A percentile compares a stretch with the other conserved stretches of the same genome.
Conservation (phyloP, 2,797 vertebrate species). For the Acipenser oxyrinchus region DNA sequence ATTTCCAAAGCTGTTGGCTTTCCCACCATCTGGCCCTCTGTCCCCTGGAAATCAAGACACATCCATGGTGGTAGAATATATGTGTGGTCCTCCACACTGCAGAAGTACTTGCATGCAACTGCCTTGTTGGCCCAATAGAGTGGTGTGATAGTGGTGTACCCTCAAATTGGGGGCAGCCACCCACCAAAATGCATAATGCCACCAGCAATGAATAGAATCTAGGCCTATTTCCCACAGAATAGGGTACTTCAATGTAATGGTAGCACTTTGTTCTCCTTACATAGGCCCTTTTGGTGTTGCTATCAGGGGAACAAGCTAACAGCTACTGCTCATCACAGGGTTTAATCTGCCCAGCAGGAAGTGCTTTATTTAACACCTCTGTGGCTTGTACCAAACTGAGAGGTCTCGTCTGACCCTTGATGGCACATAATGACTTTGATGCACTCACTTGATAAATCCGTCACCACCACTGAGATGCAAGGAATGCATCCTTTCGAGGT, state of each 20-base stretch:
- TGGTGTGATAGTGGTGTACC: not conserved
- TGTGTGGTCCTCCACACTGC: conserved; percentile 10
- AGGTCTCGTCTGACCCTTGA: not conserved
- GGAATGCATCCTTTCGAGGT: not conserved
- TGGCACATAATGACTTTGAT: conserved; percentile 6
- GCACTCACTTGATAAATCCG: not conserved
- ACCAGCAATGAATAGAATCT: not conserved
- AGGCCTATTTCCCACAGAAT: not conserved
- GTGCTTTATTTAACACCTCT: conserved; percentile 11
- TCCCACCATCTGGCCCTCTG: conserved; percentile 15
- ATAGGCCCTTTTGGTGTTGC: conserved; percentile 10
- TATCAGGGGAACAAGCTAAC: not conserved
- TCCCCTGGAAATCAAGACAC: not conserved
- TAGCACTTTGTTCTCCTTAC: not conserved
- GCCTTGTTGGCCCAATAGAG: not conserved
- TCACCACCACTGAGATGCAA: conserved; percentile 4
- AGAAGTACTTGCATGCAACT: not conserved
- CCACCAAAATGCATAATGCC: too few species aligned
- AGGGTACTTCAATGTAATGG: not conserved
- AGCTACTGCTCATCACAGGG: too few species aligned
- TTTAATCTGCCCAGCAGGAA: not conserved
- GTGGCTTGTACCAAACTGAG: not conserved
- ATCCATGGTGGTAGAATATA: not conserved
- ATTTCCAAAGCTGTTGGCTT: conserved; percentile 1
- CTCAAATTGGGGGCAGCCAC: not conserved